Conservation (phyloP, 1,140 invertebrate genomes). For the Orius insidiosus region DNA sequence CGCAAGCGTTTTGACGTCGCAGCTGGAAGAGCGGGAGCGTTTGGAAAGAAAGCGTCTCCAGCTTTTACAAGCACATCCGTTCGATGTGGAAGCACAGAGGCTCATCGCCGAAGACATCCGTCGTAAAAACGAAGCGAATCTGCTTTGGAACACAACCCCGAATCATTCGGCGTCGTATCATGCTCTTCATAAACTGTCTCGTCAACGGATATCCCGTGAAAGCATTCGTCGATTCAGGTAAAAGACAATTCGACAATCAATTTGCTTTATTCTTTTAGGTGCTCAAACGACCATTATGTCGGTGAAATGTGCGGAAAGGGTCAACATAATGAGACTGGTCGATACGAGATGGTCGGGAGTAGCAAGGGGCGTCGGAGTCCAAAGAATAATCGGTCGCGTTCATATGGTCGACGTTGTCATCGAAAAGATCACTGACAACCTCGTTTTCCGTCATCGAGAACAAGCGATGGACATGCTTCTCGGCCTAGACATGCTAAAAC, state of each 20-base stretch:
- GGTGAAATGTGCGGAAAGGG: slow-evolving; percentile 75
- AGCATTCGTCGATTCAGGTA: slow-evolving; percentile 92
- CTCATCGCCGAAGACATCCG: slow-evolving; percentile 89
- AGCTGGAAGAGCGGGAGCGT: slow-evolving; percentile 56
- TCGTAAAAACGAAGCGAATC: slow-evolving; percentile 92
- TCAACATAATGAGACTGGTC: slow-evolving; percentile 88
- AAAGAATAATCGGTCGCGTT: slow-evolving; percentile 86
- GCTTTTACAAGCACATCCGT: slow-evolving; percentile 82
- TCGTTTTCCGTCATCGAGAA: slow-evolving; percentile 95
- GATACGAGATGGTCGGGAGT: slow-evolving; percentile 88
- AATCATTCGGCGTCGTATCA: slow-evolving; percentile 96
- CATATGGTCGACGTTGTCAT: slow-evolving; percentile 96
- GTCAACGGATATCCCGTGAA: slow-evolving; percentile 92
- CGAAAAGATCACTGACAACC: slow-evolving; percentile 80
- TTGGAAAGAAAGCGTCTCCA: slow-evolving; percentile 62
- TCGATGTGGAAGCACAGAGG: slow-evolving; percentile 83
- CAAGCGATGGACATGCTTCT: slow-evolving; percentile 98
- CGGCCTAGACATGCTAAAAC: slow-evolving; percentile 90
- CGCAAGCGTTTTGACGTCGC: slow-evolving; percentile 59
- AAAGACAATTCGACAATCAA: not conserved
- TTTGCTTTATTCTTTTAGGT: slow-evolving; percentile 32
- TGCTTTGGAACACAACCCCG: slow-evolving; percentile 94
- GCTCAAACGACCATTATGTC: slow-evolving; percentile 93
- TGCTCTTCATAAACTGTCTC: slow-evolving; percentile 89
- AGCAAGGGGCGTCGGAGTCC: slow-evolving; percentile 82